These are phyloP conservation scores for Drosophila arawakana DNA, from an alignment of 1,140 invertebrate species.

Conservation along the genomic window DNA sequence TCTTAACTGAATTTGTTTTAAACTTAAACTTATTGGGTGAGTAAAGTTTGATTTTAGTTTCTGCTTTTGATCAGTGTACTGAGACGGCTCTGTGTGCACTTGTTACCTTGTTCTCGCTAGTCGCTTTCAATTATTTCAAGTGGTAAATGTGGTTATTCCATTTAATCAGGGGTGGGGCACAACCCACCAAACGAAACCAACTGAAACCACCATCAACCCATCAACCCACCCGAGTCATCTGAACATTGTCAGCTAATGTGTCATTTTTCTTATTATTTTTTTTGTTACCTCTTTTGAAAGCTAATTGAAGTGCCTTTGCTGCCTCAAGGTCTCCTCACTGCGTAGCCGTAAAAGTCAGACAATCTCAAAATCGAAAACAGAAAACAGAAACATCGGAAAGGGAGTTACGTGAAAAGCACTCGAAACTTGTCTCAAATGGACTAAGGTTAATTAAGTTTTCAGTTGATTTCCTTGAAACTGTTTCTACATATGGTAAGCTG, in stretches of 20 bases:
- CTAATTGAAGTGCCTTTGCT: slow-evolving; percentile 70
- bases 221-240: slow-evolving; percentile 4
- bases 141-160: slow-evolving; percentile 82
- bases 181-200: background rate
- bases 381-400: background rate
- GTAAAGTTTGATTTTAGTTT: too few species aligned
- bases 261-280: slow-evolving; percentile 33
- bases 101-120: slow-evolving; percentile 33
- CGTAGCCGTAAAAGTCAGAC: too few species aligned
- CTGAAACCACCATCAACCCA: background rate
- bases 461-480: too few species aligned
- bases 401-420: too few species aligned
- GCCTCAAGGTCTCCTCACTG: slow-evolving; percentile 53
- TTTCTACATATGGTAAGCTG: too few species aligned
- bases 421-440: too few species aligned
- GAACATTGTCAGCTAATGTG: slow-evolving; percentile 75
- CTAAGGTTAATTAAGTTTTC: too few species aligned
- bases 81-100: too few species aligned
- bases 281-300: slow-evolving; percentile 15
- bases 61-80: too few species aligned
- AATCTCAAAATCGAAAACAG: background rate
- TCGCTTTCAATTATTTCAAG: slow-evolving; percentile 72
- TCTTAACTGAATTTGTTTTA: too few species aligned
- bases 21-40: too few species aligned
- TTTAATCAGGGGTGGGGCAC: slow-evolving; percentile 72